Percentiles rank a stretch among this genome's conserved stretches.
phyloP scores from a whole-genome alignment of 2,888 invertebrate species.

The Caenorhabditis afra region DNA sequence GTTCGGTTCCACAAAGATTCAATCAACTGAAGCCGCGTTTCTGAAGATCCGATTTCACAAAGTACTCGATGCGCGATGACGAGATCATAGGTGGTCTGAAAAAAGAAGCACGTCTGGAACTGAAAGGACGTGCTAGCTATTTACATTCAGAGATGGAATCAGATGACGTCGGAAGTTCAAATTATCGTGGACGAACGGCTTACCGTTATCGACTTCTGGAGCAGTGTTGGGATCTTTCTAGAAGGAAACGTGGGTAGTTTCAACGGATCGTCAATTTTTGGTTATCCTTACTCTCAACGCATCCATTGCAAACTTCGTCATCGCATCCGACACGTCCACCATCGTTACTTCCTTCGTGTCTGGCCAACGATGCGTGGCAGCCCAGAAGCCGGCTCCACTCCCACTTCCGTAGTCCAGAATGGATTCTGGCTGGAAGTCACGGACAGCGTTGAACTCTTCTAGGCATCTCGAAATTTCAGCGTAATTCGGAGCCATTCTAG shows the following conservation, averaged over 20 bases:
- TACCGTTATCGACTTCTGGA: constrained; percentile 31
- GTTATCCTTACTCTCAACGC: constrained; percentile 65
- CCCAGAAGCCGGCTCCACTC: constrained; percentile 87
- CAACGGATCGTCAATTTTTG: background rate
- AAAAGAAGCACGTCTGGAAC: background rate
- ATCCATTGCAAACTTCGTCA: constrained; percentile 86
- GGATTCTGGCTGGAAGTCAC: constrained; percentile 86
- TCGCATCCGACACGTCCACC: constrained; percentile 88
- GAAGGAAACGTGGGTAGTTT: constrained; percentile 3
- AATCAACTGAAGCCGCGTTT: constrained; percentile 70
- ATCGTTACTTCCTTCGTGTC: constrained; percentile 87
- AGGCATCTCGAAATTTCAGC: constrained; percentile 75
- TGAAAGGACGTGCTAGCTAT: background rate
- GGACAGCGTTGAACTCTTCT: constrained; percentile 79
- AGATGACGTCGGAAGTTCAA: constrained; percentile 74
- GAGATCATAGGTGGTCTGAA: constrained; percentile 75
- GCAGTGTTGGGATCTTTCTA: constrained; percentile 25
- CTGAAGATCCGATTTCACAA: constrained; percentile 70
- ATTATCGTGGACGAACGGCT: constrained; percentile 69
- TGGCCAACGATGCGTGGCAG: constrained; percentile 86
- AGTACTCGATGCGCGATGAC: constrained; percentile 76
- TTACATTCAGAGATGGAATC: constrained; percentile 66
- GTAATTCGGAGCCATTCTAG: constrained; percentile 74
- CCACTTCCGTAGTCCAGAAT: constrained; percentile 95
- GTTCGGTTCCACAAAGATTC: constrained; percentile 75